Conservation (phyloP, 1,140 invertebrate species). For the Drosophila watanabei region DNA sequence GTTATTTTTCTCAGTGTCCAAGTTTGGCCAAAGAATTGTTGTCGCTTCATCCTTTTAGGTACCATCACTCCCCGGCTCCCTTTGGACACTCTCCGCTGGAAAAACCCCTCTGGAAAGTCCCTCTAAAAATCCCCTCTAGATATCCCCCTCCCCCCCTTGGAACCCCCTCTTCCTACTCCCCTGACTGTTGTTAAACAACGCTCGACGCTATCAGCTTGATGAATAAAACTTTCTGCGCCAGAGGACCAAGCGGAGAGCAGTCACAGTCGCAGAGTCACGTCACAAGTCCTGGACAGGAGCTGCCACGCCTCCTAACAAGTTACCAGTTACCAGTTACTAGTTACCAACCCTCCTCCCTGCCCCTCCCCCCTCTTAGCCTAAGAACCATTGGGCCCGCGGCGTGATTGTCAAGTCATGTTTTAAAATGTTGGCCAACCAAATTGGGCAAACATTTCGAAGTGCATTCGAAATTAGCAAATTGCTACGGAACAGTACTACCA, state of each 20-base stretch:
- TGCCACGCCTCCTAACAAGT: constrained; percentile 49
- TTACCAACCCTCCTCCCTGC: neutral
- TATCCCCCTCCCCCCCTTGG: neutral
- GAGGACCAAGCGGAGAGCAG: constrained; percentile 7
- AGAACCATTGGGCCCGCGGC: constrained; percentile 40
- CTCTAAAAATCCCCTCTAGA: neutral
- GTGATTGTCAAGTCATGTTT: constrained; percentile 82
- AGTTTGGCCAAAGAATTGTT: constrained; percentile 44
- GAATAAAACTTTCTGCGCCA: constrained; percentile 69
- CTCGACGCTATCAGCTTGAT: constrained; percentile 76
- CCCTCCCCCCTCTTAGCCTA: neutral
- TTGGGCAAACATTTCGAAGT: constrained; percentile 79
- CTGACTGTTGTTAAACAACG: constrained; percentile 67
- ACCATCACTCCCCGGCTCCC: neutral
- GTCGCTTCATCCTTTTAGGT: constrained; percentile 38
- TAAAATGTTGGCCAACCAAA: constrained; percentile 81
- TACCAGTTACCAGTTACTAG: constrained; percentile 24
- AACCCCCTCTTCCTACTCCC: neutral
- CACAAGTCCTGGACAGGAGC: constrained; percentile 30
- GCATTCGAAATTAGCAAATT: constrained; percentile 80
- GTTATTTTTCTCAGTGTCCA: constrained; percentile 7
- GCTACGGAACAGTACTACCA: constrained; percentile 13
- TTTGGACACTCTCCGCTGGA: neutral
- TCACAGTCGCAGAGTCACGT: constrained; percentile 17
- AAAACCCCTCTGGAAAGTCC: neutral